These are phyloP conservation scores for Sisyra terminalis DNA, from an alignment of 2,888 invertebrate genomes.

Conservation along the genomic window DNA sequence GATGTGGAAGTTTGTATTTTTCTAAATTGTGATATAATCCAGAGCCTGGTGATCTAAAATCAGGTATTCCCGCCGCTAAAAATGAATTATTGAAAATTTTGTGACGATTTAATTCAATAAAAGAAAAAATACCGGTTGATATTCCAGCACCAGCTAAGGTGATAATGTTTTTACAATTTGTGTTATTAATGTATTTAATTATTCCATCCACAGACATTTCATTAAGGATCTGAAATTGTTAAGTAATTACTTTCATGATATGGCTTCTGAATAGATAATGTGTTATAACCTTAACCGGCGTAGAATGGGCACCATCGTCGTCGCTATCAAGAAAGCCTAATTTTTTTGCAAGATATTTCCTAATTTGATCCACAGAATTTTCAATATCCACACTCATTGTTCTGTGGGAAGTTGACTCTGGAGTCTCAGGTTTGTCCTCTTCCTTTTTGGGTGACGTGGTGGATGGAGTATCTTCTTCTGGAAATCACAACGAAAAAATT, in stretches of 20 bases:
- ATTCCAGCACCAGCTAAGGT: conserved; percentile 95
- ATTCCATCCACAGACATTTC: conserved; percentile 46
- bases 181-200: conserved; percentile 58
- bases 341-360: conserved; percentile 46
- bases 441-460: too few relatives aligned
- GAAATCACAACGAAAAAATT: too few relatives aligned
- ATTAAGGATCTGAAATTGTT: conserved; percentile 20
- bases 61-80: conserved; percentile 88
- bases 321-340: conserved; percentile 37
- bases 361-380: conserved; percentile 37
- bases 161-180: conserved; percentile 68
- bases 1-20: conserved; percentile 81
- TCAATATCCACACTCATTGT: background rate
- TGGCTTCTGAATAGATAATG: background rate
- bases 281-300: background rate
- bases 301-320: conserved; percentile 17
- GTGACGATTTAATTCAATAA: too few relatives aligned
- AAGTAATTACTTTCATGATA: background rate
- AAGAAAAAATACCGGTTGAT: conserved; percentile 65
- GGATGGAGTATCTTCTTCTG: too few relatives aligned
- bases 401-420: too few relatives aligned
- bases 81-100: too few relatives aligned
- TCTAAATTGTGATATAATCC: conserved; percentile 84
- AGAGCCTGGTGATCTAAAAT: conserved; percentile 83
- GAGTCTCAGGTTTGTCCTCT: too few relatives aligned